Percentiles rank a stretch among this genome's conserved stretches.
phyloP scores from a whole-genome alignment of 2,113 vertebrate species.

The Labeo rohita region DNA sequence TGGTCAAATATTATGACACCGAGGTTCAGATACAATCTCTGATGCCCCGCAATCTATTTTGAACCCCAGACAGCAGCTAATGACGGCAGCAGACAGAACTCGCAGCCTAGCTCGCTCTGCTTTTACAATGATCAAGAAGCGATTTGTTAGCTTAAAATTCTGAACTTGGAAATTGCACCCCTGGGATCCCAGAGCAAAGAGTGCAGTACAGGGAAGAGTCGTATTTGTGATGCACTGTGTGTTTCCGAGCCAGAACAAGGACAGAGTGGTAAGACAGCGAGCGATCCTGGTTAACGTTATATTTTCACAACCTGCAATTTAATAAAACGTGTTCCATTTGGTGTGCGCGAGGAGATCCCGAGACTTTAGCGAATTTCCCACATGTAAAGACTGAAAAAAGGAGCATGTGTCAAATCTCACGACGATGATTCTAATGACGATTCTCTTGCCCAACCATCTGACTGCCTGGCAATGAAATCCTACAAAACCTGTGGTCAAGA shows the following conservation, averaged over 20 bases:
- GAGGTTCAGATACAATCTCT: constrained; percentile 38
- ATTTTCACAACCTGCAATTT: neutral
- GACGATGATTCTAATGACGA: constrained; percentile 29
- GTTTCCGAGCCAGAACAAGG: constrained; percentile 64
- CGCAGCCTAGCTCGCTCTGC: constrained; percentile 61
- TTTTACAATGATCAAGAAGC: constrained; percentile 59
- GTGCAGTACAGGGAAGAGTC: constrained; percentile 53
- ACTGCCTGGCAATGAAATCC: constrained; percentile 35
- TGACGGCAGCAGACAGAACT: constrained; percentile 64
- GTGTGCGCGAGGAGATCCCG: neutral
- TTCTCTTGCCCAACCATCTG: constrained; percentile 40
- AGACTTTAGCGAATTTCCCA: neutral
- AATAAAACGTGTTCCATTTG: constrained; percentile 15
- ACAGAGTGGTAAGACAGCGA: constrained; percentile 27
- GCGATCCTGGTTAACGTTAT: neutral
- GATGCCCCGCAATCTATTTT: constrained; percentile 38
- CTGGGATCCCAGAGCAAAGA: constrained; percentile 64
- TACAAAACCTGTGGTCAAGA: constrained; percentile 10
- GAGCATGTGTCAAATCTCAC: constrained; percentile 27
- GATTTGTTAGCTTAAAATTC: constrained; percentile 74
- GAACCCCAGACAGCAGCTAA: constrained; percentile 61
- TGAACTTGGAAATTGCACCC: constrained; percentile 71
- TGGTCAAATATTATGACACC: constrained; percentile 59
- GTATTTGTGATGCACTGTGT: constrained; percentile 67
- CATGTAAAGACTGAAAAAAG: constrained; percentile 27